Evolutionary conservation across 2,113 vertebrate species (phyloP).

Genomic region (Sphyrna mokarran): DNA sequence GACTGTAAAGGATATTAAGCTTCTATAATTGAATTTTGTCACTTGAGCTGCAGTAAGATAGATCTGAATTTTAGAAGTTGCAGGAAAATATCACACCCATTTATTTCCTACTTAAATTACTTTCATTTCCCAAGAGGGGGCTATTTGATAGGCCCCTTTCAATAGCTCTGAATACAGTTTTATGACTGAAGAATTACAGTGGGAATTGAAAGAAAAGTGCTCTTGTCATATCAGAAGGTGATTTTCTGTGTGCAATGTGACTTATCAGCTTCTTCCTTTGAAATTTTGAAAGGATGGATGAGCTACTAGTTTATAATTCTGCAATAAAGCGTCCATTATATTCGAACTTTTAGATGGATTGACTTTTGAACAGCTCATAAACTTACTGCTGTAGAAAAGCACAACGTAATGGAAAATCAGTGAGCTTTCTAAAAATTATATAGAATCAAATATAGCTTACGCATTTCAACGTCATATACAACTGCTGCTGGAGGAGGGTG

Average conservation of each 20-base stretch:
- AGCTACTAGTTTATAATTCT: background rate
- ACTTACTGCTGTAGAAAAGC: background rate
- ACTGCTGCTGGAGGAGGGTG: background rate
- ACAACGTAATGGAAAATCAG: background rate
- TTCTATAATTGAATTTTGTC: background rate
- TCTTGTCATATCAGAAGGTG: background rate
- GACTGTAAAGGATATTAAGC: background rate
- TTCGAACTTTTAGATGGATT: background rate
- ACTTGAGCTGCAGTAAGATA: background rate
- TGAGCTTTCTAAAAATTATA: background rate
- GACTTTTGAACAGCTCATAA: background rate
- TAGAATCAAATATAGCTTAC: background rate
- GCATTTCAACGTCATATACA: background rate
- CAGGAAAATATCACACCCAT: background rate
- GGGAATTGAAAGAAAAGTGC: background rate
- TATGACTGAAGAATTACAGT: background rate
- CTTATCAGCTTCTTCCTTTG: background rate
- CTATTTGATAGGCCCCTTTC: background rate
- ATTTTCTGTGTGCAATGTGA: background rate
- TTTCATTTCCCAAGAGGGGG: background rate
- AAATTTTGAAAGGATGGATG: background rate
- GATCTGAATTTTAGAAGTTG: background rate
- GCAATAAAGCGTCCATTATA: background rate
- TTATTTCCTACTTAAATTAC: background rate
- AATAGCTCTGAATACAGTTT: background rate